Base-by-base conservation (phyloP, 2,113 vertebrate genomes). In the Neofelis nebulosa region DNA sequence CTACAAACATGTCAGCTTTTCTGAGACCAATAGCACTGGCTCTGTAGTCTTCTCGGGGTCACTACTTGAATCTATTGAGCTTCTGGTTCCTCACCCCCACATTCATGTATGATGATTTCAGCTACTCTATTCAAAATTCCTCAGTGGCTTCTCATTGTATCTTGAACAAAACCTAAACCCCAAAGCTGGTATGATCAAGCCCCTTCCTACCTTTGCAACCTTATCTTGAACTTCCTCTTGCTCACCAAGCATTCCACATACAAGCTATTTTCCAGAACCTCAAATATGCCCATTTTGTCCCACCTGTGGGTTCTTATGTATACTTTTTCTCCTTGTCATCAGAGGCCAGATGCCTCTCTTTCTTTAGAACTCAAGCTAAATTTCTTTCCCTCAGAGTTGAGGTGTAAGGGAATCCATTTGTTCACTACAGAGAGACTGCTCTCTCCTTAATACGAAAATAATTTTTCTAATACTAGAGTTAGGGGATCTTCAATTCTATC, bases 141-240 rank as follows among this genome's bases (percentile, higher is more conserved):
- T 91, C 27, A 33, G 6, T 61, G 23, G n/a, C 7, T 73, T 88
- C 0, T 18, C 7, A 19, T 31, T 61, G 45, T 63, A 21, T 71
- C 4, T 10, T 57, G 8, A 82, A 65, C 3, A 38, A 93, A 21
- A 38, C 16, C 41, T 80, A 76, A 94, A 52, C 3, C 14, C 21
- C 52, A 63, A 0, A 48, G n/a, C 9, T 5, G 4, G 8, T n/a
- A 36, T 23, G 48, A 61, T 27, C 10, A 78, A 36, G 2, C 1
- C 27, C n/a, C 4, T 5, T 1, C 9, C 7, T 55, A 19, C 5
- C 36, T 90, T 79, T 57, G 7, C 23, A 73, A 61, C 1, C 25
- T 38, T 65, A 6, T n/a, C 21, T 19, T 38, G 1, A 4, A 65
- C 2, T 21, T 29, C 23, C 3, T 82, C 10, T 90, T 80, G 8